Conservation (phyloP, 2,113 vertebrate species). For the Hydrolagus affinis region DNA sequence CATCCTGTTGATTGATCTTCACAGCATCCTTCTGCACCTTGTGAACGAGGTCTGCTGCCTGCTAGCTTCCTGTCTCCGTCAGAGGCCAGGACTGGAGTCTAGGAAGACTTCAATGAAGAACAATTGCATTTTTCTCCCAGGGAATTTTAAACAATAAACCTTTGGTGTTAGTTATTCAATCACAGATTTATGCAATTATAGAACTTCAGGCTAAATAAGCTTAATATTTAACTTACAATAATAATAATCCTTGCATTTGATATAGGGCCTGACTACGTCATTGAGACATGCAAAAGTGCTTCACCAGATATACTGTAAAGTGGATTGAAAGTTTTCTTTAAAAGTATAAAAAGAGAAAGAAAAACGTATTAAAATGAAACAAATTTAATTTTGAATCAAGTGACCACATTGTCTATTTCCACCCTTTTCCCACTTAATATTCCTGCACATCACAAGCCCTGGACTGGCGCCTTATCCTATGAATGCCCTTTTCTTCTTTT, state of each 20-base stretch:
- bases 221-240: not conserved
- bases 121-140: not conserved
- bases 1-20: not conserved
- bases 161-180: not conserved
- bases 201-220: not conserved
- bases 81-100: not conserved
- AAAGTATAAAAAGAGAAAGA: too few relatives aligned
- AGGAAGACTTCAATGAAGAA: not conserved
- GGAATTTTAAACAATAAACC: not conserved
- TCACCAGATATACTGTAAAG: too few relatives aligned
- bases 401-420: not conserved
- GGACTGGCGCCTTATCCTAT: not conserved
- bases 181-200: not conserved
- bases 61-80: not conserved
- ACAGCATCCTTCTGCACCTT: not conserved
- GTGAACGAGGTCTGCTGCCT: not conserved
- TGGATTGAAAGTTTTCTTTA: too few relatives aligned
- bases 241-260: too few relatives aligned
- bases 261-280: too few relatives aligned
- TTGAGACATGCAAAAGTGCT: too few relatives aligned
- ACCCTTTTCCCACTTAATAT: not conserved
- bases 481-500: constrained; percentile 5
- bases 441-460: not conserved
- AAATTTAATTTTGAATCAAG: not conserved
- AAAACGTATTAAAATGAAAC: not conserved